phyloP scores from a whole-genome alignment of 2,113 vertebrate genomes.

The Manacus vitellinus region DNA sequence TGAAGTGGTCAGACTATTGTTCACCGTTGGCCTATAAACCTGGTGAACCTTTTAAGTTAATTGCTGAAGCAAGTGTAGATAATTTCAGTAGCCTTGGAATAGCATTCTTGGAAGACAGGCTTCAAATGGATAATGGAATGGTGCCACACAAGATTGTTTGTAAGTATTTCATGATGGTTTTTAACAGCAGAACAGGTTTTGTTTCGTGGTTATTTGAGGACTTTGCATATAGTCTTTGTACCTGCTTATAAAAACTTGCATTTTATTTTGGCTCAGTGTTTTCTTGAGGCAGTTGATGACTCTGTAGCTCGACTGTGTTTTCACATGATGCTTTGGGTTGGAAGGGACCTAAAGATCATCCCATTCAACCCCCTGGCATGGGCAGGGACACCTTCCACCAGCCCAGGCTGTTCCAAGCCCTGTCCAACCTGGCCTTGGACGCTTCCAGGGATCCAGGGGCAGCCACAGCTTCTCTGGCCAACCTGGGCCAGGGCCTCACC shows the following conservation, averaged over 20 bases:
- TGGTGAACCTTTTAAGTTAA: conserved; percentile 82
- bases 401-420: background rate
- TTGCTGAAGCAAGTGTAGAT: conserved; percentile 88
- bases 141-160: conserved; percentile 89
- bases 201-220: background rate
- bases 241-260: accelerated
- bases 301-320: background rate
- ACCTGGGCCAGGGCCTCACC: background rate
- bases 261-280: background rate
- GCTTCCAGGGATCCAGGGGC: background rate
- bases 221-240: background rate
- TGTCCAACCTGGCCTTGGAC: background rate
- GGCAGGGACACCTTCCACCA: background rate
- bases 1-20: conserved; percentile 91
- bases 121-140: conserved; percentile 89
- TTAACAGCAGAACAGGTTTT: background rate
- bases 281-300: background rate
- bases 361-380: background rate
- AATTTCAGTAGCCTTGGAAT: conserved; percentile 90
- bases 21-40: conserved; percentile 84
- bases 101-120: conserved; percentile 92
- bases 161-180: conserved; percentile 66
- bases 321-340: background rate
- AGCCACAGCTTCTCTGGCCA: background rate
- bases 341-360: background rate